Evolutionary conservation across 2,797 vertebrate genomes (phyloP), one percentile per base, ranked within the genome.

Genomic region (Numenius phaeopus): DNA sequence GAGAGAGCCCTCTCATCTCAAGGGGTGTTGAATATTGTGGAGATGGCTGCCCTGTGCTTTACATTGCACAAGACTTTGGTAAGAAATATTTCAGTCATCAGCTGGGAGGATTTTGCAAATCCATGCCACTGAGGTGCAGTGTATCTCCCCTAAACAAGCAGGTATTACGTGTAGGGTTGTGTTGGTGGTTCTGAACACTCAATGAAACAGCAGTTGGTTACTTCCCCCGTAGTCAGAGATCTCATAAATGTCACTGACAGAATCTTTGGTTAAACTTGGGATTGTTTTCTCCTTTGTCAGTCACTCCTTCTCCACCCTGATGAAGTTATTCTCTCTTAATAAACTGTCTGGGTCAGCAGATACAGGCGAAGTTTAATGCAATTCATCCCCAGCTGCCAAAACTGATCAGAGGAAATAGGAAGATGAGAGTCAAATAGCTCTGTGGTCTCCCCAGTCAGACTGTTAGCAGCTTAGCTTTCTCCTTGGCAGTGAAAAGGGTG

Each of bases 381-480:
- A 57, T 70, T 87, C 47, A 66, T 82, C 50, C 59, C n/a, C 64
- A 80, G 20, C 76, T 92, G 69, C 82, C 54, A 85, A 88, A 91
- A 70, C 14, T 81, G 65, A 78, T 87, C 23, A 72, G 54, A 92
- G 32, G 79, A 94, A 88, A 89, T 58, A 49, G 49, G 69, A 91
- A 92, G 67, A 97, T 80, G 84, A 73, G 57, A 78, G 76, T 85
- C 37, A 85, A 87, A 87, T 34, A 83, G 18, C 61, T 86, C 72
- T 87, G 83, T 94, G 91, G 92, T 94, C 76, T 78, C 76, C 40
- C 32, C 29, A 78, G 69, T 58, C n/a, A 54, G n/a, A 64, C n/a
- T 83, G 26, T 75, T 92, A 89, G 86, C 85, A 93, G 65, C 40
- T 55, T 65, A 42, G 78, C 82, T 90, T 92, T 94, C 62, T 75